Conservation (phyloP, 2,888 invertebrate species). For the Xestia ashworthii region DNA sequence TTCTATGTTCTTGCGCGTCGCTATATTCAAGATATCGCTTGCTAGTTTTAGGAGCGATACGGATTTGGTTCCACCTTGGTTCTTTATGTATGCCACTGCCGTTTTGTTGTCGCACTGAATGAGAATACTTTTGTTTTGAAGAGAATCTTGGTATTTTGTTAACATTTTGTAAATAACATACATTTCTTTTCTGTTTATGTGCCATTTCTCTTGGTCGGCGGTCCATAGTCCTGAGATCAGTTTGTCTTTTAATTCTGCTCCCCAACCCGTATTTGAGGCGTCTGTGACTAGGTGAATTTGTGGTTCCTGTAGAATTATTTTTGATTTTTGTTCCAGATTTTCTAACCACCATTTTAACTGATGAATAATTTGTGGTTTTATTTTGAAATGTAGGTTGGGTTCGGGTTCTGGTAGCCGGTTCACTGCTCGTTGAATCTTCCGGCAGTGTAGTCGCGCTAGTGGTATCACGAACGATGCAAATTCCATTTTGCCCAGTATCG, state of each 20-base stretch:
- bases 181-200: constrained; percentile 12
- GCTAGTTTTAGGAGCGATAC: not conserved
- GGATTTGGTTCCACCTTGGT: constrained; percentile 3
- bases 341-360: not conserved
- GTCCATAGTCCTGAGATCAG: constrained; percentile 4
- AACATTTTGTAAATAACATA: constrained; percentile 1
- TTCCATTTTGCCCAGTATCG: constrained; percentile 14
- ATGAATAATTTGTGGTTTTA: not conserved
- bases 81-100: not conserved
- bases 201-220: not conserved
- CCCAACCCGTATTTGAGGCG: constrained; percentile 10
- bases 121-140: constrained; percentile 10
- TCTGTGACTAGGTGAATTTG: constrained; percentile 1
- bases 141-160: not conserved
- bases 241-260: constrained; percentile 7
- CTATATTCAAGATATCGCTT: not conserved
- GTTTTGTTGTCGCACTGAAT: constrained; percentile 8
- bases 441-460: not conserved
- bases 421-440: not conserved
- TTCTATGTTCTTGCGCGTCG: not conserved
- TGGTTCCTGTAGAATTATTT: constrained; percentile 3
- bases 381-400: not conserved
- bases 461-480: constrained; percentile 5
- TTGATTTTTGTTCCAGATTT: not conserved
- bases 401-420: not conserved